Conservation (phyloP, 2,888 invertebrate genomes). For the Diarsia dahlii region DNA sequence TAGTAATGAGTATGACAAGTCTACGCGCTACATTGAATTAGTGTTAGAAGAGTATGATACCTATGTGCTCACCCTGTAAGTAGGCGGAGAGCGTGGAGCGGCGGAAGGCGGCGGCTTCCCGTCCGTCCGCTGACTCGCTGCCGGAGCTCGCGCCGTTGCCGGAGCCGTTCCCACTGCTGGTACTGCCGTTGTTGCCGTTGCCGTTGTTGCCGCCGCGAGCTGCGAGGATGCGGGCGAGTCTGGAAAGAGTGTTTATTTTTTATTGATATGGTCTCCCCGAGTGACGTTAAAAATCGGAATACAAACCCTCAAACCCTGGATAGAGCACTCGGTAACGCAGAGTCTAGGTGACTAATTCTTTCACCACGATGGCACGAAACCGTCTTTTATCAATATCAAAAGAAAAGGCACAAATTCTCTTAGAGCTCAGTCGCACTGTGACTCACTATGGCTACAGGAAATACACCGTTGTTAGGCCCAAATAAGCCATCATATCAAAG, state of each 20-base stretch:
- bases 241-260: constrained; percentile 56
- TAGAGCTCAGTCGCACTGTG: no score
- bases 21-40: constrained; percentile 35
- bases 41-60: constrained; percentile 46
- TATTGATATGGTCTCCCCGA: background rate
- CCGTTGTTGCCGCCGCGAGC: constrained; percentile 91
- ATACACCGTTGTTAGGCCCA: no score
- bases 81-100: constrained; percentile 97
- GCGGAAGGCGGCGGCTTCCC: constrained; percentile 96
- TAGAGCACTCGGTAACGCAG: no score
- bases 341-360: no score
- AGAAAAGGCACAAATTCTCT: no score
- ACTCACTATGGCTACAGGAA: no score
- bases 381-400: no score
- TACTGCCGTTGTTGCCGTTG: constrained; percentile 93
- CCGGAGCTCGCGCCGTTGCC: constrained; percentile 92
- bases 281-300: no score
- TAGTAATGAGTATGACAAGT: background rate
- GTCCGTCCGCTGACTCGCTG: constrained; percentile 91
- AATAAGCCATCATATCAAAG: no score
- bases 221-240: constrained; percentile 96
- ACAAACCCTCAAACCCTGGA: no score
- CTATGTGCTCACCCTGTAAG: constrained; percentile 91
- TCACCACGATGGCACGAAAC: no score
- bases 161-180: constrained; percentile 92